phyloP scores from a whole-genome alignment of 2,113 vertebrate genomes.

The Ictidomys tridecemlineatus region DNA sequence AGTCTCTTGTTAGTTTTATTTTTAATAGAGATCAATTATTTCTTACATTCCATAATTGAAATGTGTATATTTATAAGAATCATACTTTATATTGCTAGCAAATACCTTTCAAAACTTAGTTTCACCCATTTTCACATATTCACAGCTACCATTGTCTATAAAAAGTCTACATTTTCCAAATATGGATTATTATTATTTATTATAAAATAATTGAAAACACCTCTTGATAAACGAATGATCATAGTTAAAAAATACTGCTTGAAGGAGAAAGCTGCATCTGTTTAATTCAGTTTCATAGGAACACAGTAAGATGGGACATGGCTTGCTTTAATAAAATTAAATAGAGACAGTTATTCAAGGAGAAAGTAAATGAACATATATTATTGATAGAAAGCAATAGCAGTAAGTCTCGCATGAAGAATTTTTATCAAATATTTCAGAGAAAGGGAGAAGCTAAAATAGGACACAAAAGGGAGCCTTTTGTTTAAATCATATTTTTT shows the following conservation, averaged over 20 bases:
- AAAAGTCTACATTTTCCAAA: slow-evolving; percentile 18
- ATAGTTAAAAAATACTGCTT: background rate
- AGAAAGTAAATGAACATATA: background rate
- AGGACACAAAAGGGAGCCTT: background rate
- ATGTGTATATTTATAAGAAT: background rate
- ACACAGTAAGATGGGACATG: background rate
- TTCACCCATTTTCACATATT: background rate
- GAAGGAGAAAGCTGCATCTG: background rate
- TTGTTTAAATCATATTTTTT: slow-evolving; percentile 46
- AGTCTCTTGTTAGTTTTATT: background rate
- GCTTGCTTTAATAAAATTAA: slow-evolving; percentile 1
- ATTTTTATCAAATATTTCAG: background rate
- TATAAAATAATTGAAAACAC: slow-evolving; percentile 9
- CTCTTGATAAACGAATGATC: slow-evolving; percentile 43
- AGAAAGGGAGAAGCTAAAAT: background rate
- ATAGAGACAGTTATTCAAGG: background rate
- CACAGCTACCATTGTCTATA: background rate
- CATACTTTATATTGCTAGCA: background rate
- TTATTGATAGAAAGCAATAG: background rate
- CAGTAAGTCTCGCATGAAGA: background rate
- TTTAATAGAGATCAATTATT: background rate
- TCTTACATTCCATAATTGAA: background rate
- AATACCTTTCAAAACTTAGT: background rate
- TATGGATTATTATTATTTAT: background rate
- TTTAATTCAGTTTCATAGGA: background rate